phyloP scores from a whole-genome alignment of 2,113 vertebrate genomes.

The Speoplatyrhinus poulsoni region DNA sequence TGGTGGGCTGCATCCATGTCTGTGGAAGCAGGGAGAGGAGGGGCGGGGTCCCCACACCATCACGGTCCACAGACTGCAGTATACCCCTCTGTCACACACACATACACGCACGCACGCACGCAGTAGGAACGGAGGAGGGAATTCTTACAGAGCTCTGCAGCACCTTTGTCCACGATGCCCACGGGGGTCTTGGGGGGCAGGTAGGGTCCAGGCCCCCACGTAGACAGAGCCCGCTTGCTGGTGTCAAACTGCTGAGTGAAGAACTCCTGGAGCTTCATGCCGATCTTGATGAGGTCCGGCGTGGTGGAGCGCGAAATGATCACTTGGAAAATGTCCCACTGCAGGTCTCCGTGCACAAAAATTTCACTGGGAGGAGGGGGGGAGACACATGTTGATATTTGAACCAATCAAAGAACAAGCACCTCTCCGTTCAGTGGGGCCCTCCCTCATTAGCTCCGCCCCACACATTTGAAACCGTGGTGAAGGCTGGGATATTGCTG shows the following conservation, averaged over 20 bases:
- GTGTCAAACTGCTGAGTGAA: constrained; percentile 99
- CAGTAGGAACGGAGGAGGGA: background rate
- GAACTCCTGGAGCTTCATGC: constrained; percentile 99
- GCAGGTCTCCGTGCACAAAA: constrained; percentile 96
- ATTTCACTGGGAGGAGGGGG: constrained; percentile 82
- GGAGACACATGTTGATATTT: background rate
- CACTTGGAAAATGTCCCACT: constrained; percentile 99
- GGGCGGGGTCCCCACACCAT: background rate
- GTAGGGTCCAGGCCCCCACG: constrained; percentile 95
- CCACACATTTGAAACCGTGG: no score
- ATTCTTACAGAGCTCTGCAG: constrained; percentile 86
- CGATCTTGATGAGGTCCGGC: constrained; percentile 98
- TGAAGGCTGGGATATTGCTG: no score
- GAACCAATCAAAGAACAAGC: no score
- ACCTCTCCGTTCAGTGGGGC: no score
- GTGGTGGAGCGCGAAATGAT: constrained; percentile 99
- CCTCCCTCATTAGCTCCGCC: no score
- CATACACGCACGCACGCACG: background rate
- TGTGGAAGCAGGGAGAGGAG: constrained; percentile 58
- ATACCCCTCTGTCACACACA: background rate
- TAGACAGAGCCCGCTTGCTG: constrained; percentile 95
- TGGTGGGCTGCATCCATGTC: constrained; percentile 95
- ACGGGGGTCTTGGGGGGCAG: constrained; percentile 88
- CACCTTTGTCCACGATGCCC: constrained; percentile 84
- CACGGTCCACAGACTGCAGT: constrained; percentile 3